Percentiles rank a stretch among this genome's conserved stretches.
Evolutionary conservation across 2,797 vertebrate genomes (phyloP).

Genomic region (Salmo trutta): DNA sequence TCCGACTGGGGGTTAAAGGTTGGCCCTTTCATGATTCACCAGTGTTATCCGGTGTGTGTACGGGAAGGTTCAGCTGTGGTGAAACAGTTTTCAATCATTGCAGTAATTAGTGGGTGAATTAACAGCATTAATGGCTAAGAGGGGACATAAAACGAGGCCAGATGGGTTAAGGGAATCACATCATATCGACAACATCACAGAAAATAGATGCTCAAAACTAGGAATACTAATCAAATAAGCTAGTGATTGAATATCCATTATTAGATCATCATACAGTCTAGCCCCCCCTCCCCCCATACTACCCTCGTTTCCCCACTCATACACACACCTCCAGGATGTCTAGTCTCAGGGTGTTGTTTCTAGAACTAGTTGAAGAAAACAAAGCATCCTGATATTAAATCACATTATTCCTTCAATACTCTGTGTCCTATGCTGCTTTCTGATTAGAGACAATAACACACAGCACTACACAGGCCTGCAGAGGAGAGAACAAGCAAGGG

Average conservation of each 20-base stretch:
- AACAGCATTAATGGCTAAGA: constrained; percentile 72
- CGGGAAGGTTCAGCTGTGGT: constrained; percentile 52
- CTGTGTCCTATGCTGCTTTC: constrained; percentile 77
- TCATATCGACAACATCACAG: not conserved
- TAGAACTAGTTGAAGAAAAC: constrained; percentile 67
- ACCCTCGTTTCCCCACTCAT: too few relatives aligned
- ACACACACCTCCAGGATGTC: not conserved
- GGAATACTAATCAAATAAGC: not conserved
- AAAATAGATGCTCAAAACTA: not conserved
- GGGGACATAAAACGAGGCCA: too few relatives aligned
- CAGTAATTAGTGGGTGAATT: constrained; percentile 67
- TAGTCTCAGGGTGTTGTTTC: constrained; percentile 6
- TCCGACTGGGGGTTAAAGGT: constrained; percentile 35
- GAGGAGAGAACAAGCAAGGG: constrained; percentile 32
- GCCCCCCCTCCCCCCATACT: not conserved
- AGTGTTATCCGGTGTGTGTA: constrained; percentile 5
- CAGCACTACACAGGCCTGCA: constrained; percentile 65
- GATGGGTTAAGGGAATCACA: not conserved
- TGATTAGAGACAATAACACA: constrained; percentile 79
- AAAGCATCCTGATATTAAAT: constrained; percentile 81
- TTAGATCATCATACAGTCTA: not conserved
- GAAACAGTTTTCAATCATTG: constrained; percentile 64
- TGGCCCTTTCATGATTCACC: constrained; percentile 24
- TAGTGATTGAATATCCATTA: not conserved
- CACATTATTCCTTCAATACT: constrained; percentile 80